Conservation (phyloP, 30 jellyfish, hydroid and myxozoan genomes). For the Aurelia sp. region DNA sequence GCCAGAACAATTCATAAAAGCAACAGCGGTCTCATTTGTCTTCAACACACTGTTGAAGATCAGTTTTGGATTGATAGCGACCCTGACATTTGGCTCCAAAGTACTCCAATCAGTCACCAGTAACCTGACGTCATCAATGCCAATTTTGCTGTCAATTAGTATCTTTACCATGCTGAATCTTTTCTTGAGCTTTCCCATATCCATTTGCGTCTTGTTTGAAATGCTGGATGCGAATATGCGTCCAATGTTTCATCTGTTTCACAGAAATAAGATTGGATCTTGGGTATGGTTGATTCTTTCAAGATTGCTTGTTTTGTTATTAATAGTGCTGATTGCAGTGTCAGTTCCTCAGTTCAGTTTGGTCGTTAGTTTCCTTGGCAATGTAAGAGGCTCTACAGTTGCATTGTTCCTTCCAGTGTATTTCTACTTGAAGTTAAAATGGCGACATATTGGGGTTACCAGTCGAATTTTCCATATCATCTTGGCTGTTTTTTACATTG, state of each 20-base stretch:
- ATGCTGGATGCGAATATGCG: conserved; percentile 64
- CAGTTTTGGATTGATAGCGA: conserved; percentile 46
- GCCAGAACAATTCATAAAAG: conserved; percentile 37
- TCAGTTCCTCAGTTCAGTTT: conserved; percentile 78
- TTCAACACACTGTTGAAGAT: conserved; percentile 42
- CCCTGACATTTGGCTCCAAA: conserved; percentile 48
- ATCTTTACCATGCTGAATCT: conserved; percentile 29
- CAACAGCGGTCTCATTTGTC: conserved; percentile 23
- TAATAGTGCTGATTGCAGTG: conserved; percentile 50
- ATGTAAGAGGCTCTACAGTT: conserved; percentile 67
- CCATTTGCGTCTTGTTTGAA: conserved; percentile 78
- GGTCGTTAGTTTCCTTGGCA: conserved; percentile 78
- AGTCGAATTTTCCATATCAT: conserved; percentile 25
- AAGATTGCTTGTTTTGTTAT: conserved; percentile 30
- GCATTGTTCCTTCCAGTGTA: conserved; percentile 57
- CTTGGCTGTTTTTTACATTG: conserved; percentile 1
- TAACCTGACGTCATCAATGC: conserved; percentile 21
- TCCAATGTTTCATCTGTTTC: conserved; percentile 38
- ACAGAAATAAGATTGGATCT: neutral
- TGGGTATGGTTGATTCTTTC: conserved; percentile 60
- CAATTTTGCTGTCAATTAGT: conserved; percentile 14
- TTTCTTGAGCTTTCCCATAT: conserved; percentile 41
- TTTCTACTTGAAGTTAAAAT: conserved; percentile 47
- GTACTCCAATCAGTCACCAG: conserved; percentile 58
- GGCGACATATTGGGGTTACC: conserved; percentile 32